Evolutionary conservation across 2,113 vertebrate genomes (phyloP).

Genomic region (Cathartes aura): DNA sequence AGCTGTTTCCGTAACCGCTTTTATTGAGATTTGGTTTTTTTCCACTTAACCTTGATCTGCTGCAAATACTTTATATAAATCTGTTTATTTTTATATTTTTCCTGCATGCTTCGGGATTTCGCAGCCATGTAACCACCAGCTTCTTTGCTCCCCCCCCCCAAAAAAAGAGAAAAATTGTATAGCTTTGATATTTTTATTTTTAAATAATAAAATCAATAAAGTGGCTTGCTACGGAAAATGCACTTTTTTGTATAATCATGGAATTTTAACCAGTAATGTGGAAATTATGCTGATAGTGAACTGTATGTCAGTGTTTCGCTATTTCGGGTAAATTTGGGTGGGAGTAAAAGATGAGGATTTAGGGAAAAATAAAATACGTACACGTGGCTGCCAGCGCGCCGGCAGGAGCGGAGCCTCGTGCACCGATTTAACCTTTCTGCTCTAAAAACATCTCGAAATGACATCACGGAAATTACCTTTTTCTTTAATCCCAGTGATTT

Average conservation of each 20-base stretch:
- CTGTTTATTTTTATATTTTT: background rate
- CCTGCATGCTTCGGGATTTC: background rate
- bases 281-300: background rate
- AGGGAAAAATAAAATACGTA: background rate
- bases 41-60: background rate
- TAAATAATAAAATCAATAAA: conserved; percentile 8
- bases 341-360: background rate
- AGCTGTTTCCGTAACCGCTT: background rate
- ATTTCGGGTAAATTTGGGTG: accelerated
- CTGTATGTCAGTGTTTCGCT: accelerated
- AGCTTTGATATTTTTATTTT: background rate
- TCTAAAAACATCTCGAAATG: background rate
- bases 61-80: background rate
- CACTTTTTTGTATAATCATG: background rate
- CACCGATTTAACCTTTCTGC: accelerated
- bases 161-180: background rate
- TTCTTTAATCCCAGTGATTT: background rate
- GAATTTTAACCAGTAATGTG: background rate
- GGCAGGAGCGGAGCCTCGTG: background rate
- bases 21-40: background rate
- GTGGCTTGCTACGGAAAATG: background rate
- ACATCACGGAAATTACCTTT: background rate
- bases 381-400: accelerated
- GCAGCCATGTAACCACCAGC: background rate
- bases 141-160: background rate